Evolutionary conservation across 2,888 invertebrate species (phyloP).

Genomic region (Limnephilus auricula): DNA sequence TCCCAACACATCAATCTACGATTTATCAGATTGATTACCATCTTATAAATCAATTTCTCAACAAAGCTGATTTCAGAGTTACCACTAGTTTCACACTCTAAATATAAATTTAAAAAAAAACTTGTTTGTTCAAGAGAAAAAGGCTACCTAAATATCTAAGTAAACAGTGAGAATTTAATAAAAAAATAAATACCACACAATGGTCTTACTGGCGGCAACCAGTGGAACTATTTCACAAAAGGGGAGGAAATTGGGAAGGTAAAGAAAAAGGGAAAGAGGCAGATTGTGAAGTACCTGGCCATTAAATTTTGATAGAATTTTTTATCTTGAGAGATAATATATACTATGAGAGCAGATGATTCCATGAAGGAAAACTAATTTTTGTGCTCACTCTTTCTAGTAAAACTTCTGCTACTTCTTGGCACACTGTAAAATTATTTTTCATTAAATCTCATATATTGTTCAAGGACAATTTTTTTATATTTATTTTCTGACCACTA

Average conservation of each 20-base stretch:
- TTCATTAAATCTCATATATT: neutral
- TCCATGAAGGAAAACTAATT: too few relatives aligned
- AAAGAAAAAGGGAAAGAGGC: too few relatives aligned
- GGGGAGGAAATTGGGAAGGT: too few relatives aligned
- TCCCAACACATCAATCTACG: too few relatives aligned
- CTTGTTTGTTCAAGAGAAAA: neutral
- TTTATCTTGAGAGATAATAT: neutral
- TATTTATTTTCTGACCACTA: neutral
- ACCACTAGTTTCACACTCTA: constrained; percentile 2
- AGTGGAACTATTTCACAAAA: too few relatives aligned
- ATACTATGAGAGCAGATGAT: too few relatives aligned
- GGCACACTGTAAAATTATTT: neutral
- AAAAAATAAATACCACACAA: neutral
- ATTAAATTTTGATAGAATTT: neutral
- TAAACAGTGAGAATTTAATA: neutral
- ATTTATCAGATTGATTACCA: too few relatives aligned
- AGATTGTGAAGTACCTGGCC: neutral
- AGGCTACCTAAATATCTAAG: neutral
- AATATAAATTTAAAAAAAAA: neutral
- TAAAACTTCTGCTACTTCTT: neutral
- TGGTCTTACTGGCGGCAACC: neutral
- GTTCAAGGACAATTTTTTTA: neutral
- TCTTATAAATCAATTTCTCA: too few relatives aligned
- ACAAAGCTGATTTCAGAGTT: too few relatives aligned
- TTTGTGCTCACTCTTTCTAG: neutral